These are phyloP conservation scores for Montipora cactus DNA, from an alignment of 64 coral and sea anemone species.

Conservation along the genomic window DNA sequence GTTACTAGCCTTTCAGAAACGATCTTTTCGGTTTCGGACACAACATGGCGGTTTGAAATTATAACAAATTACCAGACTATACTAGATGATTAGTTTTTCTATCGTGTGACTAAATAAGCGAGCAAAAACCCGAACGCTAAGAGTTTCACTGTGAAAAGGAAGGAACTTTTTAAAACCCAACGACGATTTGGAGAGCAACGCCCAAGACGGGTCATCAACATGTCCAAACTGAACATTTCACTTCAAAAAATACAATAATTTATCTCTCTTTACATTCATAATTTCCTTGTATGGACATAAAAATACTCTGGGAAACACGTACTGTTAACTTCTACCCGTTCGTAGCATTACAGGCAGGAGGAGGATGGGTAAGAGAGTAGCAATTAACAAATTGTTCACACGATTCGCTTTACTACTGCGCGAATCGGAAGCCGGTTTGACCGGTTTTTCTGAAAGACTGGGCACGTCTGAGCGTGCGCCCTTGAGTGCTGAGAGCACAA, in stretches of 20 bases:
- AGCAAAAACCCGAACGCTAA: not conserved
- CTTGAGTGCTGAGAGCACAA: slow-evolving; percentile 83
- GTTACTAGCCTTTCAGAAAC: too few species aligned
- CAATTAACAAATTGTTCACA: slow-evolving; percentile 30
- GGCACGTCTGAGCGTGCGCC: slow-evolving; percentile 70
- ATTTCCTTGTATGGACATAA: slow-evolving; percentile 31
- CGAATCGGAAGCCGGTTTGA: not conserved
- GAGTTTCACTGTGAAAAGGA: not conserved
- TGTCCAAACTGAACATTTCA: not conserved
- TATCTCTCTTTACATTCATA: slow-evolving; percentile 35
- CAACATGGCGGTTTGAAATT: too few species aligned
- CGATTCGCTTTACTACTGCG: not conserved
- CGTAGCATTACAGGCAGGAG: slow-evolving; percentile 30
- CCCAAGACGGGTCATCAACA: not conserved
- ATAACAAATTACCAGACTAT: too few species aligned
- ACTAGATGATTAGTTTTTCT: too few species aligned
- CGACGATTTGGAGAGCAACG: not conserved
- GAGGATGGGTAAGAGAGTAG: slow-evolving; percentile 17
- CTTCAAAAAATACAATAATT: slow-evolving; percentile 51
- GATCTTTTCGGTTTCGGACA: too few species aligned
- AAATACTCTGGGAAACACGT: slow-evolving; percentile 29
- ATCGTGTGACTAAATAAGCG: too few species aligned
- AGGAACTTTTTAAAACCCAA: not conserved
- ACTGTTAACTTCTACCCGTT: slow-evolving; percentile 37
- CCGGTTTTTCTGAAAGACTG: slow-evolving; percentile 25